These are phyloP conservation scores for Spea bombifrons DNA, from an alignment of 2,113 vertebrate species.

Conservation along the genomic window DNA sequence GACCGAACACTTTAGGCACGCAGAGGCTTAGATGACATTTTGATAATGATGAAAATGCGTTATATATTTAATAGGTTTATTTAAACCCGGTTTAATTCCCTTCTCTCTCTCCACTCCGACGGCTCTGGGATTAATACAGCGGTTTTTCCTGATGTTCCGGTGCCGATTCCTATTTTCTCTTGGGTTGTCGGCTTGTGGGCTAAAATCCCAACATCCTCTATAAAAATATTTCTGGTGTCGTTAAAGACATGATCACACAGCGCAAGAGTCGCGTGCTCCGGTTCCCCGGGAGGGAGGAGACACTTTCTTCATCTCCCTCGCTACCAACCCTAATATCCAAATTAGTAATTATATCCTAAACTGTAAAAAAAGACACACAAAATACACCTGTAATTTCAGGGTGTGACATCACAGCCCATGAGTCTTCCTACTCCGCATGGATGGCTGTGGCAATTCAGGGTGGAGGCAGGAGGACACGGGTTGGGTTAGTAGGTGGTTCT, in stretches of 20 bases:
- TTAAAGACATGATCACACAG: not conserved
- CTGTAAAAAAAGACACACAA: slow-evolving; percentile 1
- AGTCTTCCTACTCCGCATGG: not conserved
- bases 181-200: not conserved
- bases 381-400: slow-evolving; percentile 14
- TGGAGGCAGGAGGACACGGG: not conserved
- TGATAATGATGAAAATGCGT: not conserved
- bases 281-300: not conserved
- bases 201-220: not conserved
- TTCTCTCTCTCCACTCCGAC: not conserved
- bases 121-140: not conserved
- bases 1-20: no score
- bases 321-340: not conserved
- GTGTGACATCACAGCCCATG: slow-evolving; percentile 18
- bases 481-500: not conserved
- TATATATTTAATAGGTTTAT: not conserved
- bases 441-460: not conserved
- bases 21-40: no score
- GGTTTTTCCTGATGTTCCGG: not conserved
- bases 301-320: not conserved
- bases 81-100: slow-evolving; percentile 2
- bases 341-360: slow-evolving; percentile 16
- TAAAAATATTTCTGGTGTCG: not conserved
- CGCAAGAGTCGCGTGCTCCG: not conserved
- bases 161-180: not conserved